Evolutionary conservation across 2,797 vertebrate species (phyloP).

Genomic region (Smutsia temminckii): DNA sequence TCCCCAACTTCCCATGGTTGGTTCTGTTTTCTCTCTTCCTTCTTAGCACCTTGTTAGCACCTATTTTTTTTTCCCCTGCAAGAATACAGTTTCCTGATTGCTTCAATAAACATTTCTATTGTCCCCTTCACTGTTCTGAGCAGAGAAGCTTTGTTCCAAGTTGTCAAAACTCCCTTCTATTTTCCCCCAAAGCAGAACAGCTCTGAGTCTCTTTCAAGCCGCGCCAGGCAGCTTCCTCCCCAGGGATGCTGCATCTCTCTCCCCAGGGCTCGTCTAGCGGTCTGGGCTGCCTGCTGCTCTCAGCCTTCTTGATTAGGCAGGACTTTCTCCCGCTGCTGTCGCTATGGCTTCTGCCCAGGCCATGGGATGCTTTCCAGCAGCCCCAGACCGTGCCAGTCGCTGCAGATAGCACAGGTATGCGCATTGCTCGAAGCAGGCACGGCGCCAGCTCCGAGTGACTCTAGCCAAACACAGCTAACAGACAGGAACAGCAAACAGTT

Average conservation of each 20-base stretch:
- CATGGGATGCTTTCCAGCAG: not conserved
- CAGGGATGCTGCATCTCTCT: rapidly evolving
- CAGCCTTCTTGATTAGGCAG: not conserved
- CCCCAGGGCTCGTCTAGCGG: rapidly evolving
- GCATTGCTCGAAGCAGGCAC: not conserved
- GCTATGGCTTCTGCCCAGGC: not conserved
- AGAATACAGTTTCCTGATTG: constrained; percentile 26
- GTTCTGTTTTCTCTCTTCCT: constrained; percentile 24
- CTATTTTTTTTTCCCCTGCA: constrained; percentile 17
- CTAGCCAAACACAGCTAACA: constrained; percentile 41
- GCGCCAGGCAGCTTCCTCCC: not conserved
- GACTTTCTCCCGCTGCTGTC: constrained; percentile 27
- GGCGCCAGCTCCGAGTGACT: not conserved
- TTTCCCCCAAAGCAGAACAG: not conserved
- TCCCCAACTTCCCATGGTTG: not conserved
- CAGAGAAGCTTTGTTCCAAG: not conserved
- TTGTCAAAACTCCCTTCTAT: constrained; percentile 53
- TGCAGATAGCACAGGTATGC: not conserved
- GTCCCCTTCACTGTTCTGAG: constrained; percentile 17
- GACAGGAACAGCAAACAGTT: constrained; percentile 66
- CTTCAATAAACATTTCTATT: constrained; percentile 21
- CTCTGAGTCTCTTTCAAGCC: not conserved
- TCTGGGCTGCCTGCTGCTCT: not conserved
- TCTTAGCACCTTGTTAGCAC: constrained; percentile 52
- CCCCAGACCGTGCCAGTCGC: rapidly evolving